Evolutionary conservation across 2,888 invertebrate species (phyloP).

Genomic region (Stenchaetothrips biformis): DNA sequence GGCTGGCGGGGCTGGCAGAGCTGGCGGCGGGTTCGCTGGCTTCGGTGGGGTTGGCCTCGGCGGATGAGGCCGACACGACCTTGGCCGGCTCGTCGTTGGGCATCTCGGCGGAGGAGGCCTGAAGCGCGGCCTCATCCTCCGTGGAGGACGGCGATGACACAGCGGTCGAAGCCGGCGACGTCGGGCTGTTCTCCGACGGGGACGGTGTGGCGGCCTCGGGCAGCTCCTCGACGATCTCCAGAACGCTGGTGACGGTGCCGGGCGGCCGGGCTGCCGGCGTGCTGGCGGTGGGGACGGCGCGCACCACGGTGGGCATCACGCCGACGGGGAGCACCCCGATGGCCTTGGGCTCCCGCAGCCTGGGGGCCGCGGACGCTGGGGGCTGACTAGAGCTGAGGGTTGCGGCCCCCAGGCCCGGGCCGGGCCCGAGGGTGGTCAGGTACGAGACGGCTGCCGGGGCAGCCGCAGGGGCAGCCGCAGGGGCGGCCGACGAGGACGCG

Average conservation of each 20-base stretch:
- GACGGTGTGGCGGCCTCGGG: background rate
- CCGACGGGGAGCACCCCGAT: background rate
- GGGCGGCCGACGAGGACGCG: background rate
- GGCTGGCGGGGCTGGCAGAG: background rate
- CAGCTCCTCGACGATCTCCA: constrained; percentile 1
- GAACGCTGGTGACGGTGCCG: background rate
- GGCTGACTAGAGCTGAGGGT: background rate
- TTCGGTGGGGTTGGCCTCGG: background rate
- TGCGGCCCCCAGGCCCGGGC: background rate
- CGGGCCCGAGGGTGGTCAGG: background rate
- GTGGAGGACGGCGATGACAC: too few relatives aligned
- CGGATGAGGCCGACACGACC: background rate
- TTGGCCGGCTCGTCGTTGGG: background rate
- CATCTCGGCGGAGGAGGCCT: background rate
- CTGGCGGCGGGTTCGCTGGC: background rate
- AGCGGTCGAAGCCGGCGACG: background rate
- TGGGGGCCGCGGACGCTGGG: background rate
- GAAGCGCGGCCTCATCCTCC: background rate
- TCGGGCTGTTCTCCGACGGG: background rate
- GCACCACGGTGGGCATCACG: background rate
- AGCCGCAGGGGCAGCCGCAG: background rate
- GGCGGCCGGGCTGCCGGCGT: background rate
- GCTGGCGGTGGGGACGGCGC: background rate
- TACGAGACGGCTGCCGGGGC: background rate
- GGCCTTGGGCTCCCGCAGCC: constrained; percentile 11